These are phyloP conservation scores for Caenorhabditis becei DNA, from an alignment of 2,888 invertebrate species.

Conservation along the genomic window DNA sequence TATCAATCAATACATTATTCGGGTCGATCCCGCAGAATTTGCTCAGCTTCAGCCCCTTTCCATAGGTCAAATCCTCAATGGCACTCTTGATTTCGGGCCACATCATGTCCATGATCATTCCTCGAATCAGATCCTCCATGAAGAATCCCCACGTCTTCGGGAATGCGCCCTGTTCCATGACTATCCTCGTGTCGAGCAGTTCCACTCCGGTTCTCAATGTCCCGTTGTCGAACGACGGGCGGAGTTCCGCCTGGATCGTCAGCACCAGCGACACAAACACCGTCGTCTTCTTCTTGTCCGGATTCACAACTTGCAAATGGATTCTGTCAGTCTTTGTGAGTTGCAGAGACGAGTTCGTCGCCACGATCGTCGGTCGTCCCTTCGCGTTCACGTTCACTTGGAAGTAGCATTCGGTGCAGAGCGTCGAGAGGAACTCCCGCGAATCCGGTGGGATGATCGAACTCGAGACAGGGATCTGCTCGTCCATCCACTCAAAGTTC, in stretches of 20 bases:
- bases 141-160: conserved; percentile 76
- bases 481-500: conserved; percentile 81
- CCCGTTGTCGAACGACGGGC: conserved; percentile 72
- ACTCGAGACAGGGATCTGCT: conserved; percentile 77
- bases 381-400: conserved; percentile 77
- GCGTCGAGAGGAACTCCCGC: conserved; percentile 75
- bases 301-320: conserved; percentile 78
- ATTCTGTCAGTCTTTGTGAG: conserved; percentile 78
- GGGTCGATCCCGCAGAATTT: conserved; percentile 79
- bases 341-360: conserved; percentile 75
- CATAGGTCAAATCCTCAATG: conserved; percentile 78
- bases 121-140: conserved; percentile 78
- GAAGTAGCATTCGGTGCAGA: conserved; percentile 80
- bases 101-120: conserved; percentile 80
- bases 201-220: conserved; percentile 76
- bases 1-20: conserved; percentile 72
- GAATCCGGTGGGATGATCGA: conserved; percentile 76
- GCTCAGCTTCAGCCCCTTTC: conserved; percentile 77
- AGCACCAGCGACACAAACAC: conserved; percentile 78
- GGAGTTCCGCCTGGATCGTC: conserved; percentile 67
- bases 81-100: conserved; percentile 79
- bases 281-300: conserved; percentile 73
- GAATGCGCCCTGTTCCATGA: conserved; percentile 79
- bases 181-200: conserved; percentile 76
- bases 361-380: conserved; percentile 75